Evolutionary conservation across 2,888 invertebrate species (phyloP), one percentile per base, ranked within the genome.

Genomic region (Metopia argyrocephala): DNA sequence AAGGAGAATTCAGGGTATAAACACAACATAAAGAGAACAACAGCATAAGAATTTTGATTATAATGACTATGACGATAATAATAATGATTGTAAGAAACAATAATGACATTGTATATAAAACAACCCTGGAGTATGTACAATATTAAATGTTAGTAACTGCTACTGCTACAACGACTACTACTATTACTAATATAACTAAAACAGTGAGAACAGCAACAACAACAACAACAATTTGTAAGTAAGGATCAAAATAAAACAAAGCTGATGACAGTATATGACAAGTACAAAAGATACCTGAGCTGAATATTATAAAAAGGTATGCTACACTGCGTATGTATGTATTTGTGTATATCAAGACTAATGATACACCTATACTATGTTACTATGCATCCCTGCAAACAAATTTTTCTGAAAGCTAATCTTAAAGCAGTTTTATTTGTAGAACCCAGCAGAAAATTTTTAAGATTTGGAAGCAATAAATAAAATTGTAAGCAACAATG

Each of bases 11-110:
- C n/a, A n/a, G n/a, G n/a, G 56, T 5, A 56, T 38, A 68, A 31
- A 46, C n/a, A 62, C 21, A 15, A 54, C 46, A 61, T 5, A 21
- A 12, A 70, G 25, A 46, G 48, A 50, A 48, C 31, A 64, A 57
- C 73, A 59, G 64, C 65, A 54, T 28, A 74, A 64, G 74, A 70
- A 83, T 79, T 82, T 78, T 70, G 70, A 75, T 70, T 83, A 81
- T 83, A 84, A 84, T 84, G 83, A 57, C 59, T 69, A 78, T 71
- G 78, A 69, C 73, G 65, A 57, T 57, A 25, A 18, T 45, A 61
- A 20, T 18, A 28, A 27, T 46, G 46, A 38, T 84, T 82, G 83
- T 81, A 83, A n/a, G 85, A 78, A 84, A 79, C 83, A 85, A 15
- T 71, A 75, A 78, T 64, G 75, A 70, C 45, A 68, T n/a, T 52